These are phyloP conservation scores for Euphydryas editha DNA, from an alignment of 2,888 invertebrate genomes.

Conservation along the genomic window DNA sequence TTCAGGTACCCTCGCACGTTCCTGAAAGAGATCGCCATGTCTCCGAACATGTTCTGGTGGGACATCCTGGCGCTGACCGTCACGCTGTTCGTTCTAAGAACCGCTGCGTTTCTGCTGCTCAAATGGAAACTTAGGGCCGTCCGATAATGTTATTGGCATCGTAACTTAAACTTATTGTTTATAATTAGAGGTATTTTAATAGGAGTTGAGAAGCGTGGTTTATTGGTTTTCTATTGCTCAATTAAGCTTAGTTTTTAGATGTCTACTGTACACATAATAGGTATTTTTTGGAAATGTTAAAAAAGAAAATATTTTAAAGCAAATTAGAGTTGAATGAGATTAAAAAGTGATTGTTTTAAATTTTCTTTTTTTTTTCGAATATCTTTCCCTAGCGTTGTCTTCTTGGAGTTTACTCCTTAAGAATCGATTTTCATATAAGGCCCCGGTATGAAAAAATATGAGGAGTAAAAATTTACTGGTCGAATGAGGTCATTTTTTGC, in stretches of 20 bases:
- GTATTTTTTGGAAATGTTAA: too few relatives aligned
- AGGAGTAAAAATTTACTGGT: too few relatives aligned
- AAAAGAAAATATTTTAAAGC: too few relatives aligned
- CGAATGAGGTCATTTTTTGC: too few relatives aligned
- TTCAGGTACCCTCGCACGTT: slow-evolving; percentile 90
- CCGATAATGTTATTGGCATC: slow-evolving; percentile 77
- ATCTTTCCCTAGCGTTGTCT: too few relatives aligned
- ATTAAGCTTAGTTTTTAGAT: background rate
- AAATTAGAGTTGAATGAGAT: too few relatives aligned
- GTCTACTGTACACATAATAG: too few relatives aligned
- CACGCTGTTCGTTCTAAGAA: slow-evolving; percentile 87
- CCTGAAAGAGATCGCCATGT: slow-evolving; percentile 91
- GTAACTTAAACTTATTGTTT: background rate
- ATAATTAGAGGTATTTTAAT: background rate
- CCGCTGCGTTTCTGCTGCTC: slow-evolving; percentile 88
- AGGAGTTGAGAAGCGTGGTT: background rate
- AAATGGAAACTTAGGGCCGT: slow-evolving; percentile 89
- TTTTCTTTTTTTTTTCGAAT: too few relatives aligned
- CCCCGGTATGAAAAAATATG: too few relatives aligned
- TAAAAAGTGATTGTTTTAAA: too few relatives aligned
- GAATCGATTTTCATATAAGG: too few relatives aligned
- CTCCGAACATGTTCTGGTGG: slow-evolving; percentile 91
- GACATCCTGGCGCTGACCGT: slow-evolving; percentile 89
- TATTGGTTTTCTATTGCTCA: slow-evolving; percentile 6
- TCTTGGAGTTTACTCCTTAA: too few relatives aligned